A percentile compares a stretch with the other conserved stretches of the same genome.
Evolutionary conservation across 2,888 invertebrate species (phyloP).

Genomic region (Drosophila infuscata): DNA sequence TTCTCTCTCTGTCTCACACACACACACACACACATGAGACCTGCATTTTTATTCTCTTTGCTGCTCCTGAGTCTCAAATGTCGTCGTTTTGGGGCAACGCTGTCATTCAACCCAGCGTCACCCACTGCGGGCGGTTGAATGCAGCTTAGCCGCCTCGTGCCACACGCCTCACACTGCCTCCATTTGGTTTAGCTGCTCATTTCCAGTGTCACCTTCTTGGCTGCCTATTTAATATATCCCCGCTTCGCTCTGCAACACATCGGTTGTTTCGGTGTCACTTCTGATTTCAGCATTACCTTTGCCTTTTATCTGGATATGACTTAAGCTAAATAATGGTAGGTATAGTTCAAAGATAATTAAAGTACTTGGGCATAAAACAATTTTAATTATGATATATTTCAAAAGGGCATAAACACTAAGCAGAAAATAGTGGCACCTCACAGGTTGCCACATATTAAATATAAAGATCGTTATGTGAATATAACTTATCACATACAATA

Average conservation of each 20-base stretch:
- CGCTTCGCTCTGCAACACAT: slow-evolving; percentile 27
- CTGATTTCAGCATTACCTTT: slow-evolving; percentile 7
- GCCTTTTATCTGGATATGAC: neutral
- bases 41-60: slow-evolving; percentile 38
- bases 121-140: slow-evolving; percentile 27
- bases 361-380: neutral
- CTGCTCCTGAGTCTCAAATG: slow-evolving; percentile 38
- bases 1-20: neutral
- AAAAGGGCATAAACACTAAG: neutral
- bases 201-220: slow-evolving; percentile 12
- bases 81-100: slow-evolving; percentile 52
- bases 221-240: slow-evolving; percentile 31
- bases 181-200: neutral
- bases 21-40: slow-evolving; percentile 14
- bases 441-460: no score
- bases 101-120: slow-evolving; percentile 56
- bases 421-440: neutral
- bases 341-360: slow-evolving; percentile 4
- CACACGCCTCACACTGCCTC: neutral
- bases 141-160: slow-evolving; percentile 12
- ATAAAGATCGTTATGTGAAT: no score
- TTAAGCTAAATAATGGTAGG: neutral
- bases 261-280: slow-evolving; percentile 16
- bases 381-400: neutral
- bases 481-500: neutral